Percentiles rank a stretch among this genome's conserved stretches.
Conservation (phyloP, 2,797 vertebrate species). For the Falco biarmicus region DNA sequence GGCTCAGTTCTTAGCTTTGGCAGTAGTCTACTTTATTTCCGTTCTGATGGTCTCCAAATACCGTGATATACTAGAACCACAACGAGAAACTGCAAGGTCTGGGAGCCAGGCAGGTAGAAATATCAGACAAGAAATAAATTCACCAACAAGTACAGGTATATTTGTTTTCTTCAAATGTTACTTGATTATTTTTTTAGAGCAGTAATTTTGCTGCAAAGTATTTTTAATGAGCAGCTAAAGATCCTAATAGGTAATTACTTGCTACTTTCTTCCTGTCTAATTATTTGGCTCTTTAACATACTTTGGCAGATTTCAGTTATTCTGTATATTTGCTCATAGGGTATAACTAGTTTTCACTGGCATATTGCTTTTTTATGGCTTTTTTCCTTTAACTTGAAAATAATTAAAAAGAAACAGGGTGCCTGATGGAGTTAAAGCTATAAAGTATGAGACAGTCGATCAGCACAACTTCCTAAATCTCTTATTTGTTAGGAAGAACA, state of each 20-base stretch:
- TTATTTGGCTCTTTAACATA: background rate
- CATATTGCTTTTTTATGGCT: background rate
- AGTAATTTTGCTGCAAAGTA: background rate
- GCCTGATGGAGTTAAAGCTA: background rate
- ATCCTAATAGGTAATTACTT: background rate
- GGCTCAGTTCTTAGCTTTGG: conserved; percentile 96
- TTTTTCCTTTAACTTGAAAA: conserved; percentile 4
- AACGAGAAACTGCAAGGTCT: conserved; percentile 93
- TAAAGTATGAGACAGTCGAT: background rate
- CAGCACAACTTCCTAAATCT: background rate
- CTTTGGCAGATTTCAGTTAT: background rate
- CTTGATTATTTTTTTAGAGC: background rate
- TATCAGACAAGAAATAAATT: conserved; percentile 98
- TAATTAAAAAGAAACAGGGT: background rate
- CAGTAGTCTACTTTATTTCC: conserved; percentile 98
- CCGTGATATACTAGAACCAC: conserved; percentile 96
- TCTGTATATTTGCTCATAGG: background rate
- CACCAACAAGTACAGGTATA: conserved; percentile 98
- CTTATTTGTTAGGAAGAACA: background rate
- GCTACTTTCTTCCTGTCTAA: background rate
- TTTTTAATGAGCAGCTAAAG: background rate
- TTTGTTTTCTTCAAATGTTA: conserved; percentile 18
- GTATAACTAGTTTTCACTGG: background rate
- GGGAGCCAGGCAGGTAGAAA: conserved; percentile 93
- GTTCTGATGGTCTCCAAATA: conserved; percentile 99